Evolutionary conservation across 2,113 vertebrate genomes (phyloP), one percentile per base, ranked within the genome.

Genomic region (Perognathus longimembris): DNA sequence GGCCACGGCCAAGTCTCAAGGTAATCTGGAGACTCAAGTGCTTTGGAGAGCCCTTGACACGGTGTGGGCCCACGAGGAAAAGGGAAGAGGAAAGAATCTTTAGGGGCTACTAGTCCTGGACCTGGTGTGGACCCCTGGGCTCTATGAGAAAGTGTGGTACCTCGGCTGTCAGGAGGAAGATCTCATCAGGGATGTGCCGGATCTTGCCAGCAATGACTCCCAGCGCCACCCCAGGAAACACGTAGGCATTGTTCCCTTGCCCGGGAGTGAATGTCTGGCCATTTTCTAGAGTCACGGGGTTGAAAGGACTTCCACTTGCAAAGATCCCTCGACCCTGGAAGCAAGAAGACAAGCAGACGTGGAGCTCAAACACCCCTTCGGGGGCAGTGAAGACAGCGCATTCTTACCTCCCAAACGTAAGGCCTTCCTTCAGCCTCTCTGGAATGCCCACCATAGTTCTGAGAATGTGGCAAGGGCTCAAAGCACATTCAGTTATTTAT

Each of bases 201-300:
- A 99, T 97, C 28, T 99, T 98, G 0, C 99, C 99, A 24, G 99
- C 98, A 0, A 99, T 99, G 70, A 99, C 97, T 0, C 99, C 99
- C 96, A 99, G 90, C 3, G 99, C 99, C 30, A 99, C 99, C 45
- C 99, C 99, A 0, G 99, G 99, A 94, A 99, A 99, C 80, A 99
- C 98, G 0, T 99, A 99, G 81, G 99, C 98, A 0, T 99, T 99
- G 98, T 99, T 99, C 85, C 99, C 99, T 96, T 99, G 99, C 10
- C 99, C 99, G 0, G 99, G 99, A 97, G 98, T 98, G 98, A 99
- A 99, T 92, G 98, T 98, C 95, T 98, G 99, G 66, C 99, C 99
- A 0, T 97, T 98, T 32, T 98, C 95, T 93, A 99, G 98, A 7
- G 98, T 99, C 21, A 99, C 99, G 70, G 98, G 99, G 59, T 98